These are phyloP conservation scores for Gambusia holbrooki DNA, from an alignment of 2,113 vertebrate species.

Conservation along the genomic window DNA sequence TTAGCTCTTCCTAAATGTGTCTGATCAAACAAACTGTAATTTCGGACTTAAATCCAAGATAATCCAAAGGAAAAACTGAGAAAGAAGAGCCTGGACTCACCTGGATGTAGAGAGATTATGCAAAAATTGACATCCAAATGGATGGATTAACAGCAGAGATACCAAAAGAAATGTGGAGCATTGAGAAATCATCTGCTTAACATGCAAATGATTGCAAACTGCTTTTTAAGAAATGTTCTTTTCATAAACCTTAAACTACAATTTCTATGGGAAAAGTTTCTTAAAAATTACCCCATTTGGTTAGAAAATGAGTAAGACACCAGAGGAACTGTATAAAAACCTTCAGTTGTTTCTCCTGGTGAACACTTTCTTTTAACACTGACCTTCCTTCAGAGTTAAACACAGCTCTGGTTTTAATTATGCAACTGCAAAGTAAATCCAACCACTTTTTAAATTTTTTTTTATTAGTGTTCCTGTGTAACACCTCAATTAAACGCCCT, in stretches of 20 bases:
- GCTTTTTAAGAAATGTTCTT: too few relatives aligned
- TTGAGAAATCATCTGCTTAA: too few relatives aligned
- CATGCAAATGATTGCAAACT: too few relatives aligned
- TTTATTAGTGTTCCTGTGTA: slow-evolving; percentile 8
- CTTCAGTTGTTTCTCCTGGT: background rate
- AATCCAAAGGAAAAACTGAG: too few relatives aligned
- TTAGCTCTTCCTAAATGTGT: background rate
- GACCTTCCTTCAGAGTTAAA: background rate
- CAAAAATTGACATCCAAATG: background rate
- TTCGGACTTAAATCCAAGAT: background rate
- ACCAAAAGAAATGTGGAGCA: too few relatives aligned
- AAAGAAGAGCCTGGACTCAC: background rate
- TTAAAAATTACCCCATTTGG: background rate
- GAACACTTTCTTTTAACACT: background rate
- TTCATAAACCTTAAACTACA: background rate
- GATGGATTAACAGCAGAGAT: too few relatives aligned
- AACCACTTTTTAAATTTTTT: background rate
- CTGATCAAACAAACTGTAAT: background rate
- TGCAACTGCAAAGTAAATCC: slow-evolving; percentile 1
- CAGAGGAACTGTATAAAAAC: background rate
- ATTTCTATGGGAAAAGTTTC: background rate
- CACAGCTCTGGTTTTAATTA: slow-evolving; percentile 5
- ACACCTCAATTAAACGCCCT: slow-evolving; percentile 20
- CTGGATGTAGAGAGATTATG: background rate
- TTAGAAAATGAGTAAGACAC: too few relatives aligned